Evolutionary conservation across 1,140 invertebrate genomes (phyloP), one percentile per base, ranked within the genome.

Genomic region (Heterodera carotae): DNA sequence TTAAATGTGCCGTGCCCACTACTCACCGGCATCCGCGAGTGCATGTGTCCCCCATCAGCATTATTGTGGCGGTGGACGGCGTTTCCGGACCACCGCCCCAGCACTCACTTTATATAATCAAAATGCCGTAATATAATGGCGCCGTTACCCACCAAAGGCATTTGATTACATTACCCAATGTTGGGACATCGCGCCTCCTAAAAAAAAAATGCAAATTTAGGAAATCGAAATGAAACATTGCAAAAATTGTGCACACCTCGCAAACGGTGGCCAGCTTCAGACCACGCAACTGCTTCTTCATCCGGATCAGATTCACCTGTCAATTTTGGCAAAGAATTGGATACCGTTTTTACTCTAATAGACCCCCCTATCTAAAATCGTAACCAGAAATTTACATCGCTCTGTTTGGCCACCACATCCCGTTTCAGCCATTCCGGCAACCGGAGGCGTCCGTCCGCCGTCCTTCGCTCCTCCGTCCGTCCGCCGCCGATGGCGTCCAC

Each of bases 401-500:
- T 91, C 82, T 90, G 89, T 87, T 93, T 95, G 83, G 92, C 92
- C 15, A 96, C 95, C 18, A 97, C 96, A 84, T 94, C 92, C 60
- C 92, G 95, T 88, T 98, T 98, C 43, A 99, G 87, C 97, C 97
- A 99, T 68, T 95, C 94, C 27, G 97, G 97, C 70, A 99, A 89
- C 75, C 94, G 72, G 18, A 87, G 69, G 0, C 85, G 77, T 29
- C 82, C 82, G 67, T 81, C 80, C 31, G 36, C 77, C 56, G 80
- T 82, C 79, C 69, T 64, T n/a, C 53, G 33, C 27, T 67, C 12
- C 64, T n/a, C 48, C 48, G 12, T 22, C 48, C 48, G 48, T 56
- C 22, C 12, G 6, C 22, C 22, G 48, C 5, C 39, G 12, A 43
- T 43, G 6, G 39, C n/a, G n/a, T n/a, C n/a, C n/a, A n/a, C 39